Conservation (phyloP, 2,113 vertebrate genomes). For the Cettia cetti region DNA sequence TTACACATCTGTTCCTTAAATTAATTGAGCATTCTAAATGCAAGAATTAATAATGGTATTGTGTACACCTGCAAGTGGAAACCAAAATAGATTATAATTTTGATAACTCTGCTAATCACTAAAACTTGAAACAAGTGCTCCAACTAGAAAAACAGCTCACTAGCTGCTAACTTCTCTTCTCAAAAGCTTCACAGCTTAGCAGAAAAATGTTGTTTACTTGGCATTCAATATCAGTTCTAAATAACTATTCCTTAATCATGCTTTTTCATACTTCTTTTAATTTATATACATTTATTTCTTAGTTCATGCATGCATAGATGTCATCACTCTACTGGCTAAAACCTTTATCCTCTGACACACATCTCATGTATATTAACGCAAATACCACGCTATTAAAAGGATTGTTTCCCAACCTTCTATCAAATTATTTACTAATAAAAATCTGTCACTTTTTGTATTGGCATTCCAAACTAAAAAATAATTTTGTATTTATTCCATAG, state of each 20-base stretch:
- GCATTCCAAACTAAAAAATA: background rate
- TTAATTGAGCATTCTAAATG: background rate
- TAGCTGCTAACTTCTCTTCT: background rate
- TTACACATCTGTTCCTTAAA: background rate
- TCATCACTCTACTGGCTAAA: background rate
- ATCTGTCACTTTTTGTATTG: background rate
- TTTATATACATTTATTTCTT: background rate
- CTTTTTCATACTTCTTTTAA: background rate
- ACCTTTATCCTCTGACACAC: background rate
- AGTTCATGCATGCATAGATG: rapidly evolving
- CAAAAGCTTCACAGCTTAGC: background rate
- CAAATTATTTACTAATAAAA: background rate
- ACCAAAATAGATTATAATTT: background rate
- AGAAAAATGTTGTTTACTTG: background rate
- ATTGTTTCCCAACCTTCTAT: background rate
- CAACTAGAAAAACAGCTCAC: background rate
- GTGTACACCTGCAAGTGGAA: background rate
- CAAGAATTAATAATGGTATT: background rate
- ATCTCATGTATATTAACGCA: background rate
- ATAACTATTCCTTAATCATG: background rate
- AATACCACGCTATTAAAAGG: background rate
- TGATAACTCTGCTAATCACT: background rate
- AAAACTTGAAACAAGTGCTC: background rate
- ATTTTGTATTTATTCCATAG: background rate
- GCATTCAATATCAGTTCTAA: background rate